Base-by-base conservation (phyloP, 2,888 invertebrate genomes). In the Liodrosophila aerea region DNA sequence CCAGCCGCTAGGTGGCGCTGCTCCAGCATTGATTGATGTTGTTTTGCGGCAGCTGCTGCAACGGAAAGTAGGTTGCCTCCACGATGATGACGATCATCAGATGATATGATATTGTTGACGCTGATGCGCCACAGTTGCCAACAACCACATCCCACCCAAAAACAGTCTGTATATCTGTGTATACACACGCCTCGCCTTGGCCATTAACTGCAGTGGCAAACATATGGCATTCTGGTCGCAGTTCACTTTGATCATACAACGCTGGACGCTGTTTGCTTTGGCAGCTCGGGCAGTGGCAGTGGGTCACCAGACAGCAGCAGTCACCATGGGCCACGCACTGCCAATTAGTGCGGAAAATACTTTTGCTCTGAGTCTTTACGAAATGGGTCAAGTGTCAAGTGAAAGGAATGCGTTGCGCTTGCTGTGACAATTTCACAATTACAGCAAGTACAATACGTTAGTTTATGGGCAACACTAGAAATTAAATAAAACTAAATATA, bases 201-300 rank as follows among this genome's bases (percentile, higher is more conserved):
- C 63, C 83, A 72, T 71, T 64, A 64, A 64, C 73, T 69, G 73
- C 73, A 59, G 45, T 70, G 64, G 58, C 73, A 49, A 70, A 64
- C 84, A 84, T 68, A 60, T 81, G 85, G 82, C 43, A 58, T 64
- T 12, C 70, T 64, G 77, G 50, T 54, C 67, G 51, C 67, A 61
- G 64, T 71, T 78, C 64, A 65, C 85, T 80, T 80, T 80, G 85
- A 80, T 80, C 78, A 69, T 58, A 80, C 56, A 36, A 29, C 37
- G 8, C 31, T 37, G 13, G 49, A 31, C 56, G 39, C 54, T 64
- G 54, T 68, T 73, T 68, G 78, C 63, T 69, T 78, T 78, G 78
- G 82, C 82, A 77, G 47, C 57, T 41, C 51, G 85, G 56, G 58
- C 77, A 78, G 50, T 78, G 56, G 58, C 77, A 78, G 50, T 78